Percentiles rank a stretch among this genome's conserved stretches.
phyloP scores from a whole-genome alignment of 2,888 invertebrate genomes.

The Trachelus troglodyta region DNA sequence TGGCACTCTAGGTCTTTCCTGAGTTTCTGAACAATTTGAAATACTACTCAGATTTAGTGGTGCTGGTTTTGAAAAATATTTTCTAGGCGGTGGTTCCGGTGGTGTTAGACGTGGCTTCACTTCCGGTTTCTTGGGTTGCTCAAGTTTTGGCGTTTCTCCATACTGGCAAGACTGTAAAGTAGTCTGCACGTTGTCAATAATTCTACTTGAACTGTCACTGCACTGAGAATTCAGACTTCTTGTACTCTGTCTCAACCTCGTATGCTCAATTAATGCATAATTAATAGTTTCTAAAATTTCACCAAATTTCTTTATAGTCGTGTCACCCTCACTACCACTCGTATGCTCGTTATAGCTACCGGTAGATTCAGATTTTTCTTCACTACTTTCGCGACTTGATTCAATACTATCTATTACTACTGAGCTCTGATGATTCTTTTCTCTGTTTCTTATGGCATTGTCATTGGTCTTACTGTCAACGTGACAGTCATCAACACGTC shows the following conservation, averaged over 20 bases:
- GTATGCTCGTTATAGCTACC: slow-evolving; percentile 40
- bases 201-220: neutral
- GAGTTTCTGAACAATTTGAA: slow-evolving; percentile 23
- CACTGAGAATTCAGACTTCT: neutral
- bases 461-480: neutral
- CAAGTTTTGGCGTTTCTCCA: slow-evolving; percentile 30
- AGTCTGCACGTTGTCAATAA: slow-evolving; percentile 3
- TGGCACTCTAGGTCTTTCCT: slow-evolving; percentile 38
- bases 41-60: slow-evolving; percentile 33
- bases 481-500: neutral
- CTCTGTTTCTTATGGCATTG: neutral
- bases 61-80: slow-evolving; percentile 58
- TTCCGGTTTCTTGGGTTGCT: slow-evolving; percentile 59
- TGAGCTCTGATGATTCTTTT: neutral
- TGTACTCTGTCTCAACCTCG: slow-evolving; percentile 7
- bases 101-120: slow-evolving; percentile 62
- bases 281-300: slow-evolving; percentile 62
- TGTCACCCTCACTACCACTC: slow-evolving; percentile 36
- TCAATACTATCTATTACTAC: neutral
- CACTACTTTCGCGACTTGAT: slow-evolving; percentile 32
- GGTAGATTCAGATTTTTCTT: slow-evolving; percentile 47
- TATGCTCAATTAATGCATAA: slow-evolving; percentile 58
- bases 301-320: slow-evolving; percentile 35
- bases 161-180: slow-evolving; percentile 30
- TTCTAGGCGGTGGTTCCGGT: slow-evolving; percentile 68